Base-by-base conservation (phyloP, 2,113 vertebrate genomes). In the Hucho hucho region DNA sequence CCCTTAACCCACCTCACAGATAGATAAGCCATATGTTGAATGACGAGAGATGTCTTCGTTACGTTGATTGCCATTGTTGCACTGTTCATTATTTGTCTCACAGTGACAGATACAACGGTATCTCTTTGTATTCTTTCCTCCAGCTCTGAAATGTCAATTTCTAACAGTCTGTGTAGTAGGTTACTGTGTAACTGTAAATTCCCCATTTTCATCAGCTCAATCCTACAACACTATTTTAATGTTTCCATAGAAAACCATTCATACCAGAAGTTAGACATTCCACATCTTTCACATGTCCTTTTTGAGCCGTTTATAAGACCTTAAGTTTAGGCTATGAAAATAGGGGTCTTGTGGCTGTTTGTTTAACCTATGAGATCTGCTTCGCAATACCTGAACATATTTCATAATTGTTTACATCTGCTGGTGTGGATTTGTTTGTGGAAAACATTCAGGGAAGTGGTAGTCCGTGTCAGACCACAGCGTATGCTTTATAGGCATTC, bases 321-420 rank as follows among this genome's bases (percentile, higher is more conserved):
- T 22, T 32, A 13, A 64, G 24, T 59, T 1, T 18, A 56, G 68
- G 58, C 68, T 76, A 29, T 49, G 75, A 76, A 76, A 70, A 76
- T 64, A 70, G 14, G 59, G 37, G 25, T 56, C 75, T 49, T 58
- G 1, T 59, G 72, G 37, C 72, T 74, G 72, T 79, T 79, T 75
- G 77, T 79, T 71, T 75, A 79, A 74, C 77, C 70, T 75, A 58
- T 20, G 46, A 58, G 70, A 75, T 71, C 61, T 26, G 77, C 70
- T 14, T 65, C 20, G 26, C 66, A 20, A 74, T 66, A 63, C 67
- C 13, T 53, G 46, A 78, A 78, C 46, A 28, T 77, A 77, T 72
- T 71, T 72, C 75, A 72, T 59, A 22, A 71, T 56, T 72, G 75
- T 77, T 77, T 77, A 72, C 63, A 65, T 77, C 69, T 77, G 69